Evolutionary conservation across 2,113 vertebrate species (phyloP).

Genomic region (Puma concolor): DNA sequence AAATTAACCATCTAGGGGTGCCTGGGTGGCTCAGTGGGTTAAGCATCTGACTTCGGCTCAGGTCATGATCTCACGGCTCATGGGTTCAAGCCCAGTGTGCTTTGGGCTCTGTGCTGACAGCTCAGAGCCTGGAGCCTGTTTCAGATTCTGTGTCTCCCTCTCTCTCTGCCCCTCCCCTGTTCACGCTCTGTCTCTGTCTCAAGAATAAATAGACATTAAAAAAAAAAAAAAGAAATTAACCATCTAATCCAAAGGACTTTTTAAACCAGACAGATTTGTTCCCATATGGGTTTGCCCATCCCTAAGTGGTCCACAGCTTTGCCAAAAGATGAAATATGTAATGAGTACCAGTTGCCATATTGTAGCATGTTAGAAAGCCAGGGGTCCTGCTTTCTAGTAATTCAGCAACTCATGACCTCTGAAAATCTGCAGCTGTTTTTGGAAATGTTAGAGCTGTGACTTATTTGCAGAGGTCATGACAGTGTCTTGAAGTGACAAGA

Average conservation of each 20-base stretch:
- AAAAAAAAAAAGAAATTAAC: not conserved
- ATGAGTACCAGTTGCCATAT: not conserved
- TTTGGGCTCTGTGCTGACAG: no score
- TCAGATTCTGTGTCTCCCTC: no score
- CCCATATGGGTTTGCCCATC: not conserved
- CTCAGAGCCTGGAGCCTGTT: no score
- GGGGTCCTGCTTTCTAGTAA: conserved; percentile 53
- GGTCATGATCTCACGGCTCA: no score
- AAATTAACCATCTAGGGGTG: not conserved
- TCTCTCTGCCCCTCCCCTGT: no score
- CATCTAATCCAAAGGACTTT: conserved; percentile 33
- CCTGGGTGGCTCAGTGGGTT: no score
- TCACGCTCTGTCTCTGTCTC: no score
- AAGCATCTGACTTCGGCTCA: no score
- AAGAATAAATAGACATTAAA: no score
- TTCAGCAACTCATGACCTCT: not conserved
- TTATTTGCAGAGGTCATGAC: not conserved
- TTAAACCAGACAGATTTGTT: conserved; percentile 18
- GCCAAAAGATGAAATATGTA: not conserved
- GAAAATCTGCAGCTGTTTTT: conserved; percentile 55
- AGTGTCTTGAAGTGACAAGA: conserved; percentile 30
- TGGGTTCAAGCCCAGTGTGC: no score
- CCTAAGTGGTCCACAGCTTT: not conserved
- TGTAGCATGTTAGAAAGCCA: not conserved
- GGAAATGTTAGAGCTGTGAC: conserved; percentile 21